phyloP scores from a whole-genome alignment of 2,888 invertebrate genomes.

The Nebria salina region DNA sequence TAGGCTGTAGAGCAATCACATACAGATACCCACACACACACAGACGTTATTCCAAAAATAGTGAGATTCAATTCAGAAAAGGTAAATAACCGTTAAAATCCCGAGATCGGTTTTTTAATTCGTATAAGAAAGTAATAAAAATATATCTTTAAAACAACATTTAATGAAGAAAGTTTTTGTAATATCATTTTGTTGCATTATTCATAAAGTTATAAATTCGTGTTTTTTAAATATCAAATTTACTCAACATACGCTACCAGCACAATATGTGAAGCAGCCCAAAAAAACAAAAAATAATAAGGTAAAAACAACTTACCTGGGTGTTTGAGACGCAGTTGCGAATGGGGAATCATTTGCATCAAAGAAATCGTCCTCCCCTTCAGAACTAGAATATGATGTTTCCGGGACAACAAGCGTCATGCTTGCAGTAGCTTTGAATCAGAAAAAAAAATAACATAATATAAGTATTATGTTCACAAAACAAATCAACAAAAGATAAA shows the following conservation, averaged over 20 bases:
- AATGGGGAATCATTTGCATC: slow-evolving; percentile 85
- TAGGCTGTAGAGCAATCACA: no score
- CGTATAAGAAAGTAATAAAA: background rate
- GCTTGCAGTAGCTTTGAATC: slow-evolving; percentile 43
- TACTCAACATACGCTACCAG: background rate
- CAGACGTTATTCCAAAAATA: no score
- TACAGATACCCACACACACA: no score
- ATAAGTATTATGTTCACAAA: slow-evolving; percentile 28
- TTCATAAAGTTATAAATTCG: no score
- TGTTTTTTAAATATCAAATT: no score
- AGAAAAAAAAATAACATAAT: slow-evolving; percentile 14
- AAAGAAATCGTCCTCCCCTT: slow-evolving; percentile 94
- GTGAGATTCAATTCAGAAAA: no score
- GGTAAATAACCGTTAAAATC: no score
- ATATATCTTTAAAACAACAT: background rate
- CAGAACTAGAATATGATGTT: slow-evolving; percentile 97
- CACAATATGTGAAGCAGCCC: background rate
- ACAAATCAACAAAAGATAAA: background rate
- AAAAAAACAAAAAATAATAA: background rate
- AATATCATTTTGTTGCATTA: no score
- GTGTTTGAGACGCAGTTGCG: slow-evolving; percentile 60
- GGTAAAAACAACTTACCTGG: slow-evolving; percentile 59
- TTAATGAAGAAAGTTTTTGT: no score
- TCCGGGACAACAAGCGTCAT: slow-evolving; percentile 82
- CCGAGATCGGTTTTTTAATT: no score